A percentile compares a stretch with the other conserved stretches of the same genome.
These are phyloP conservation scores for Paramisgurnus dabryanus DNA, from an alignment of 2,113 vertebrate species.

Conservation along the genomic window DNA sequence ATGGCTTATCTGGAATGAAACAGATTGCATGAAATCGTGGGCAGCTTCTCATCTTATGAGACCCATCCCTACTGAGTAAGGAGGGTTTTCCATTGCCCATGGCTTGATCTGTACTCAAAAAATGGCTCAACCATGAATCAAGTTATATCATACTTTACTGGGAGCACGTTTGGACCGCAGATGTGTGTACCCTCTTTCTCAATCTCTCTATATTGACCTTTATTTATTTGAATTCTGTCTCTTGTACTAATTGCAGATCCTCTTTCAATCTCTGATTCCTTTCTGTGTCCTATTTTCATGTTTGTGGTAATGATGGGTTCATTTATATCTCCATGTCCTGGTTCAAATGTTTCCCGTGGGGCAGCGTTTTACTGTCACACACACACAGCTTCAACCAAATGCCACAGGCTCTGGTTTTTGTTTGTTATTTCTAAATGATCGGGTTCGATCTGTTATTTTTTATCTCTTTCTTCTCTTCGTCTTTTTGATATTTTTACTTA, in stretches of 20 bases:
- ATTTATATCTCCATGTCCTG: conserved; percentile 46
- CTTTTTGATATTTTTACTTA: too few relatives aligned
- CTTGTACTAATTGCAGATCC: not conserved
- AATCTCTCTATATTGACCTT: conserved; percentile 17
- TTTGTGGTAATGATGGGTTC: conserved; percentile 4
- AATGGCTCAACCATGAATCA: not conserved
- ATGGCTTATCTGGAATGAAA: too few relatives aligned
- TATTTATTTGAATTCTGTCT: not conserved
- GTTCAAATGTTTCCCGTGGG: conserved; percentile 33
- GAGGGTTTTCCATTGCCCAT: not conserved
- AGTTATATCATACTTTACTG: conserved; percentile 38
- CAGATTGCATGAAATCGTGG: too few relatives aligned
- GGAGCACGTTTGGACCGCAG: conserved; percentile 40
- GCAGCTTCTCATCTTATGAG: too few relatives aligned
- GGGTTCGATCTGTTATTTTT: too few relatives aligned
- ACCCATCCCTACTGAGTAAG: not conserved
- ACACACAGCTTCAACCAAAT: not conserved
- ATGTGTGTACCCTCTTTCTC: conserved; percentile 30
- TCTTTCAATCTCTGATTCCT: conserved; percentile 5
- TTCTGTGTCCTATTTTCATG: not conserved
- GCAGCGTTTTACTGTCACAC: conserved; percentile 20
- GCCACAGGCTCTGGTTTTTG: not conserved
- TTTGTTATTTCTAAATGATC: too few relatives aligned
- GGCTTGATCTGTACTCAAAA: conserved; percentile 19
- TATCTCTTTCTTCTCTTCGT: too few relatives aligned